A percentile compares a stretch with the other conserved stretches of the same genome.
Conservation (phyloP, 2,888 invertebrate genomes). For the Chaitophorus viminalis region DNA sequence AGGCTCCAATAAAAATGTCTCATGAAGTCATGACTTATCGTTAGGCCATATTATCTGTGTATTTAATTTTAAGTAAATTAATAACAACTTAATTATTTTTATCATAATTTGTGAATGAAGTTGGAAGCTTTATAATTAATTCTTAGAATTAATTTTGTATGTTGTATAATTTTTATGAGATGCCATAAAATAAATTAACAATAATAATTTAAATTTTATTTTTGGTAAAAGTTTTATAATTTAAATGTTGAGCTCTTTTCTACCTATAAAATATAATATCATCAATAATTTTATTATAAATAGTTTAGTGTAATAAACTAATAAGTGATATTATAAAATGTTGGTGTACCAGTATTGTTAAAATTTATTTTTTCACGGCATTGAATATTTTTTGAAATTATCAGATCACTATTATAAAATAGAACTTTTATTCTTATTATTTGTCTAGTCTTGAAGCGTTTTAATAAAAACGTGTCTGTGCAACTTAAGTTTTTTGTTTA, state of each 20-base stretch:
- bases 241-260: neutral
- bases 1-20: conserved; percentile 41
- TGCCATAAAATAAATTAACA: neutral
- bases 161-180: neutral
- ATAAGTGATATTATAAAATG: neutral
- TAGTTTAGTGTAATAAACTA: neutral
- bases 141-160: conserved; percentile 12
- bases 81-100: conserved; percentile 27
- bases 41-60: conserved; percentile 6
- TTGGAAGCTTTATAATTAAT: neutral
- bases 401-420: too few species aligned
- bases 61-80: conserved; percentile 40
- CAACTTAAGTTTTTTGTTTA: too few species aligned
- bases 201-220: neutral
- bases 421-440: too few species aligned
- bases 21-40: conserved; percentile 27
- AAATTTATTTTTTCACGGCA: neutral
- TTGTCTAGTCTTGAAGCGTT: too few species aligned
- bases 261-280: neutral
- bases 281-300: neutral
- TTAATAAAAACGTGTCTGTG: too few species aligned
- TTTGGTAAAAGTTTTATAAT: neutral
- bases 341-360: neutral
- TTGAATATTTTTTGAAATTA: neutral
- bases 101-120: conserved; percentile 28